Percentiles rank a stretch among this genome's conserved stretches.
phyloP scores from a whole-genome alignment of 2,888 invertebrate species.

The Dryomyza anilis region DNA sequence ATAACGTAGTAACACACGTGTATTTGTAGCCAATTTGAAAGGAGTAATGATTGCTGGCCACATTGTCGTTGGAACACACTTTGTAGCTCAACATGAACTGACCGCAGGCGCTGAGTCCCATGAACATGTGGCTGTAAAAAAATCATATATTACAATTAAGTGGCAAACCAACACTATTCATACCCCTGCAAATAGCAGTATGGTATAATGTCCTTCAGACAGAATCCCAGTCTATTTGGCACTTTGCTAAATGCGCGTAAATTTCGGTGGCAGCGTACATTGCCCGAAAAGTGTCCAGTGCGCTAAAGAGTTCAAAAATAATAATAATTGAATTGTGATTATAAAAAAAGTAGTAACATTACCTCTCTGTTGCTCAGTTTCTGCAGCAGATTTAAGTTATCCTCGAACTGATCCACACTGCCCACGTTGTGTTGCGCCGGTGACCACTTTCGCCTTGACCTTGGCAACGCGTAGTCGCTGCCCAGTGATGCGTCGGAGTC shows the following conservation, averaged over 20 bases:
- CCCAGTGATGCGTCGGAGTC: conserved; percentile 39
- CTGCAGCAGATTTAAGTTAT: conserved; percentile 44
- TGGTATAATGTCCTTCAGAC: conserved; percentile 69
- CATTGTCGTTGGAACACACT: conserved; percentile 65
- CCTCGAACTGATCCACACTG: conserved; percentile 7
- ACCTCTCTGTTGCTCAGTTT: conserved; percentile 55
- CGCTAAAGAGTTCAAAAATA: conserved; percentile 52
- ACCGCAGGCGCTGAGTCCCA: conserved; percentile 95
- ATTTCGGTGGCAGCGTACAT: conserved; percentile 60
- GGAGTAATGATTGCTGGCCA: conserved; percentile 64
- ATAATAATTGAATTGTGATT: not conserved
- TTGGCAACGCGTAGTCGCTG: conserved; percentile 10
- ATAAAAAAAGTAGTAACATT: too few species aligned
- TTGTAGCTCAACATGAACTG: conserved; percentile 89
- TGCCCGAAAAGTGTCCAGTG: conserved; percentile 64
- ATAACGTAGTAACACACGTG: conserved; percentile 63
- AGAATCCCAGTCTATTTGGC: conserved; percentile 67
- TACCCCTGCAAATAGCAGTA: conserved; percentile 63
- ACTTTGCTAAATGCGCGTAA: conserved; percentile 63
- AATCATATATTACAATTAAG: not conserved
- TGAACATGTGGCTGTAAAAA: conserved; percentile 78
- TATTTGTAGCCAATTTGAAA: conserved; percentile 69
- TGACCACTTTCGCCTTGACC: not conserved
- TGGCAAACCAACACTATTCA: not conserved
- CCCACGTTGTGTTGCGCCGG: too few species aligned